Conservation (phyloP, 2,113 vertebrate genomes). For the Marmota flaviventris region DNA sequence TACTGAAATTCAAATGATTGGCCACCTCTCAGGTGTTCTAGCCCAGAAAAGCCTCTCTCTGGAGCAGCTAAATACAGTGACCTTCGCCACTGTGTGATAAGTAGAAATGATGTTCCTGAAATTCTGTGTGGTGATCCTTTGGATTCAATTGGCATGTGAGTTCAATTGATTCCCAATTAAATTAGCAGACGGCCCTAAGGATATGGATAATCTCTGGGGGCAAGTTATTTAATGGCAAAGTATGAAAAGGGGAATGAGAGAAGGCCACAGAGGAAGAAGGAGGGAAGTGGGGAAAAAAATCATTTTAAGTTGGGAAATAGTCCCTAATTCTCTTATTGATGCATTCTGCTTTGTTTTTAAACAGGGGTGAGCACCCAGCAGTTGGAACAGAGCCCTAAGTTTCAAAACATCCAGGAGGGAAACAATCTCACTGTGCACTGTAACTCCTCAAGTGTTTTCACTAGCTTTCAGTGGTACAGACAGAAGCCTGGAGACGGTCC, state of each 20-base stretch:
- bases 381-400: neutral
- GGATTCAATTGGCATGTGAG: slow-evolving; percentile 64
- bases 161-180: neutral
- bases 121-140: slow-evolving; percentile 37
- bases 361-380: slow-evolving; percentile 35
- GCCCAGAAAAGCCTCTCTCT: neutral
- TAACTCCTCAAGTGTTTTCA: neutral
- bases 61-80: neutral
- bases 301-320: neutral
- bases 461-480: slow-evolving; percentile 51
- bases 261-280: neutral
- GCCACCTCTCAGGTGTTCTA: neutral
- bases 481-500: neutral
- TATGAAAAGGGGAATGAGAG: neutral
- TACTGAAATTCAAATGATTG: neutral
- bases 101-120: slow-evolving; percentile 56
- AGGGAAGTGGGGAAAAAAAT: neutral
- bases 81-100: neutral
- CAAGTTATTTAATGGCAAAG: neutral
- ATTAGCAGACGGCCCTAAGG: neutral
- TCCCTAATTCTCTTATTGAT: neutral
- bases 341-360: slow-evolving; percentile 51
- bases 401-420: slow-evolving; percentile 45
- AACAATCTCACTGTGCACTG: neutral
- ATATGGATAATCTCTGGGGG: neutral